These are phyloP conservation scores for Lemur catta DNA, from an alignment of 2,797 vertebrate genomes.

Conservation along the genomic window DNA sequence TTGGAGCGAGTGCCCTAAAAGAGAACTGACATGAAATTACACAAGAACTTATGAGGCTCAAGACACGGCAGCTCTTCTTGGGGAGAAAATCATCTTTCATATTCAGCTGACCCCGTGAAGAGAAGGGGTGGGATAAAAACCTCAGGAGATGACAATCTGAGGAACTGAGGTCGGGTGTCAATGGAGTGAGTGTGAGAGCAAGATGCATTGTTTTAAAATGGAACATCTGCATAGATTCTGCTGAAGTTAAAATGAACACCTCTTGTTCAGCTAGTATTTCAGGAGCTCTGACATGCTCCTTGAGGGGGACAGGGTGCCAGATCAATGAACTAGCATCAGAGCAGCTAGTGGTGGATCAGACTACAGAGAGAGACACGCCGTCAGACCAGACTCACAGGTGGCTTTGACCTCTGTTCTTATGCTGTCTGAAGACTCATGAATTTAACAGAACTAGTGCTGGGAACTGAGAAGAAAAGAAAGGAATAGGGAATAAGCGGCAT, in stretches of 20 bases:
- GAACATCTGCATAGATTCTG: slow-evolving; percentile 43
- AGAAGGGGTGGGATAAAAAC: slow-evolving; percentile 47
- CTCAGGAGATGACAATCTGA: background rate
- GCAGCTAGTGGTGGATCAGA: background rate
- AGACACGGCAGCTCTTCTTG: background rate
- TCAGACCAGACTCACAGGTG: background rate
- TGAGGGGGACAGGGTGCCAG: background rate
- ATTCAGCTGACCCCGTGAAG: background rate
- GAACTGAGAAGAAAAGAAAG: slow-evolving; percentile 22
- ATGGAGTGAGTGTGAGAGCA: background rate
- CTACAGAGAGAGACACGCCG: background rate
- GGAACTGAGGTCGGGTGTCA: background rate
- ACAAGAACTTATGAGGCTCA: background rate
- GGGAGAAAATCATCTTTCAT: slow-evolving; percentile 33
- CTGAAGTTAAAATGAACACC: slow-evolving; percentile 30
- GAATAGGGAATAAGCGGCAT: background rate
- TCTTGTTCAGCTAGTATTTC: slow-evolving; percentile 41
- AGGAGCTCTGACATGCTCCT: background rate
- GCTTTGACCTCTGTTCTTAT: slow-evolving; percentile 53
- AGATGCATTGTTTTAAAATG: background rate
- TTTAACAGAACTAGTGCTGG: slow-evolving; percentile 41
- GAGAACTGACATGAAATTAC: background rate
- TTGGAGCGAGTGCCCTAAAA: background rate
- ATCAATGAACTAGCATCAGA: slow-evolving; percentile 51
- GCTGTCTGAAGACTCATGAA: slow-evolving; percentile 37